Base-by-base conservation (phyloP, 1,140 invertebrate species). In the Bombus confusus region DNA sequence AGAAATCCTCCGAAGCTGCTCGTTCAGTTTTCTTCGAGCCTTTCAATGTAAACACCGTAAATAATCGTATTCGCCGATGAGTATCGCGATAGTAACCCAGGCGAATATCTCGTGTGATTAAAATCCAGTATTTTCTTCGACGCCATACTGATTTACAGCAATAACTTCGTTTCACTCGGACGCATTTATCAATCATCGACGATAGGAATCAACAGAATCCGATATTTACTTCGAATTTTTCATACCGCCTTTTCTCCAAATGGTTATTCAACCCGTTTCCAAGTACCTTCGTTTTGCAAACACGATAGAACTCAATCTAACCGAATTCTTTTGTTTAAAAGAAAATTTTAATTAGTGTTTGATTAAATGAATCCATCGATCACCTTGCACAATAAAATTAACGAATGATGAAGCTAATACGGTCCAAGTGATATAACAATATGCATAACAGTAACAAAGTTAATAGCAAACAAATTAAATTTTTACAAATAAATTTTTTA, bases 1-100 rank as follows among this genome's bases (percentile, higher is more conserved):
- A 31, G 34, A 66, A 22, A 22, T n/a, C 39, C 66, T 57, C 5
- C 34, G 31, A 28, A 37, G 41, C 43, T 15, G 25, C 22, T 5
- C 37, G 1, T 22, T 43, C 47, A 43, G 62, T 71, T 59, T 64
- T 15, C 77, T 34, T 37, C 62, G 31, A 28, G 43, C 37, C 59
- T 43, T 31, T 9, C 25, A 82, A 64, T 64, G 59, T 83, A 76
- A 83, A 83, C 68, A 81, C 72, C 22, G 80, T 82, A 75, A 81
- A 81, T 72, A 59, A 73, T 73, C 64, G 78, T 41, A 68, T n/a
- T 13, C 78, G 43, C 41, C 28, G 78, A 80, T 80, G 64, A 69
- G 64, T 31, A 80, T 34, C 41, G 66, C 68, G 79, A 81, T 81
- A 73, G 37, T 57, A 59, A 59, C 68, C 13, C 47, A 81, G 47